Base-by-base conservation (phyloP, 2,888 invertebrate genomes). In the Cheilosia variabilis region DNA sequence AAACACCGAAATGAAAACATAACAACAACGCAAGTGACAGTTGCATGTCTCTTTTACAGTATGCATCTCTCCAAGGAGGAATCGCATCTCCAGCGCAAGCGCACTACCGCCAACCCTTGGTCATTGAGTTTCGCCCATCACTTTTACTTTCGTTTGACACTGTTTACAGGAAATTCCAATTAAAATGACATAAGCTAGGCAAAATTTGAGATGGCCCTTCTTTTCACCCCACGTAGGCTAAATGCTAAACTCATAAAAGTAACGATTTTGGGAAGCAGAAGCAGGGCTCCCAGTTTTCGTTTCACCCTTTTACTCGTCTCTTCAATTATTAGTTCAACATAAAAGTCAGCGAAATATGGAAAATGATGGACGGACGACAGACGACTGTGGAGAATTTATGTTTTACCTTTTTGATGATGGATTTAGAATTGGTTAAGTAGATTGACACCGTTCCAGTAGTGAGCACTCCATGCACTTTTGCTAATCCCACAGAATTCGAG, bases 81-180 rank as follows among this genome's bases (percentile, higher is more conserved):
- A 86, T 68, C 86, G 81, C 86, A 81, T 86, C 68, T 72, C 57
- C 10, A 79, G 63, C 86, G 86, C 86, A 86, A 22, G 86, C 86
- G 86, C 81, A 81, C 52, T 83, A 13, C 17, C 6, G 0, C 15
- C 17, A 7, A 19, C 17, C 83, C 77, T 78, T 52, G 34, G 57
- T 53, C 41, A 50, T 24, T 10, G 17, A 1, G 17, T 17, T 27
- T 47, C 50, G 55, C 31, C 60, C 55, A 41, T 76, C 81, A 86
- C 86, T 81, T 81, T 80, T 77, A 72, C 81, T 86, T 72, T 86
- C 80, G 66, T 77, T 77, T 76, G 76, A 80, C 80, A 86, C 80
- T 77, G 86, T 81, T 86, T 81, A 78, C 87, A 82, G 82, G 87
- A 87, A 81, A 82, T 87, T 69, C 52, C 73, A 82, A 87, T 82